Evolutionary conservation across 2,888 invertebrate species (phyloP).

Genomic region (Caenorhabditis sp.): DNA sequence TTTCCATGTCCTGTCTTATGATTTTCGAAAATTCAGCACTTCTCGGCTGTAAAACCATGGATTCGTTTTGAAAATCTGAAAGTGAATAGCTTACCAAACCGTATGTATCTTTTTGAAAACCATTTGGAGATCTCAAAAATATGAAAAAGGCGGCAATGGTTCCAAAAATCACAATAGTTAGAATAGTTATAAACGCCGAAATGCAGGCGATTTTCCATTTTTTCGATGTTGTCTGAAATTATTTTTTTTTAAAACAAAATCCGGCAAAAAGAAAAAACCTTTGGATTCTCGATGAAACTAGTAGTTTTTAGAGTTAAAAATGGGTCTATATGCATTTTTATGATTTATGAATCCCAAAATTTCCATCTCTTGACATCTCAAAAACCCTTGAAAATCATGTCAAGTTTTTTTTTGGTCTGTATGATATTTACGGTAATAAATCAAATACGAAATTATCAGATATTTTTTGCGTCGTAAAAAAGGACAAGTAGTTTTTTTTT

Average conservation of each 20-base stretch:
- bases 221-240: slow-evolving; percentile 29
- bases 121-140: slow-evolving; percentile 15
- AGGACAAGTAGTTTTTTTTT: background rate
- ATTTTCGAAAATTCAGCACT: slow-evolving; percentile 1
- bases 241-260: no score
- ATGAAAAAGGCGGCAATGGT: slow-evolving; percentile 33
- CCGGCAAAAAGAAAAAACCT: no score
- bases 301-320: slow-evolving; percentile 18
- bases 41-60: background rate
- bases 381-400: background rate
- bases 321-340: no score
- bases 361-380: background rate
- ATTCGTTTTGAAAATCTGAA: background rate
- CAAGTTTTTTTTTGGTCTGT: background rate
- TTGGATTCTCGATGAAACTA: slow-evolving; percentile 16
- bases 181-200: slow-evolving; percentile 32
- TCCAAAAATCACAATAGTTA: slow-evolving; percentile 33
- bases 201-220: slow-evolving; percentile 43
- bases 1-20: slow-evolving; percentile 46
- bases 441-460: background rate
- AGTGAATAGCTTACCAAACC: slow-evolving; percentile 29
- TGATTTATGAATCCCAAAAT: background rate
- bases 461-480: background rate
- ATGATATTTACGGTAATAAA: background rate
- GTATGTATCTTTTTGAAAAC: slow-evolving; percentile 34